phyloP scores from a whole-genome alignment of 2,113 vertebrate genomes.

The Rhipidura dahli region DNA sequence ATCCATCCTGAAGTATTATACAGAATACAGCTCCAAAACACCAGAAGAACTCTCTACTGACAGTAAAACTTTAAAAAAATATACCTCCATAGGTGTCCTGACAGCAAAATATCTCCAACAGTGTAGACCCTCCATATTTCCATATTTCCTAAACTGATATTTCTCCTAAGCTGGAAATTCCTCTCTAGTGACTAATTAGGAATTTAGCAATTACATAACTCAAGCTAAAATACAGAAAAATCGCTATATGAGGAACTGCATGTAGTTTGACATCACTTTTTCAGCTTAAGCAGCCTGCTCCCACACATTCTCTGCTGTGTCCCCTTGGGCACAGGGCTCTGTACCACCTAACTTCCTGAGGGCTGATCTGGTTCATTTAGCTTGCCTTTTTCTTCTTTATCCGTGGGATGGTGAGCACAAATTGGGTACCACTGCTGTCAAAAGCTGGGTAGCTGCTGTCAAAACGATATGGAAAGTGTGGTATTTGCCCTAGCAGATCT shows the following conservation, averaged over 20 bases:
- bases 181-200: not conserved
- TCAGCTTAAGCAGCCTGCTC: not conserved
- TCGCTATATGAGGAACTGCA: not conserved
- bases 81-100: not conserved
- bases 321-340: not conserved
- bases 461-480: not conserved
- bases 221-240: not conserved
- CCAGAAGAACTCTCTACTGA: not conserved
- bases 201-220: not conserved
- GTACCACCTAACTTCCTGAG: not conserved
- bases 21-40: not conserved
- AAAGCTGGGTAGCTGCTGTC: not conserved
- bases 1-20: not conserved
- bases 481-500: not conserved
- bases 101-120: not conserved
- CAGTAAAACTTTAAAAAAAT: not conserved
- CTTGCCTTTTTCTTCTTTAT: not conserved
- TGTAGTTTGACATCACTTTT: not conserved
- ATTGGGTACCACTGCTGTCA: not conserved
- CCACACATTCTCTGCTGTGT: rapidly evolving
- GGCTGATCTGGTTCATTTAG: rapidly evolving
- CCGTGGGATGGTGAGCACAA: not conserved
- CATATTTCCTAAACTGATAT: not conserved
- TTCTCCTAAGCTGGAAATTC: not conserved
- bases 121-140: not conserved